A percentile compares a stretch with the other conserved stretches of the same genome.
phyloP scores from a whole-genome alignment of 1,140 invertebrate genomes.

The Drosophila navojoa region DNA sequence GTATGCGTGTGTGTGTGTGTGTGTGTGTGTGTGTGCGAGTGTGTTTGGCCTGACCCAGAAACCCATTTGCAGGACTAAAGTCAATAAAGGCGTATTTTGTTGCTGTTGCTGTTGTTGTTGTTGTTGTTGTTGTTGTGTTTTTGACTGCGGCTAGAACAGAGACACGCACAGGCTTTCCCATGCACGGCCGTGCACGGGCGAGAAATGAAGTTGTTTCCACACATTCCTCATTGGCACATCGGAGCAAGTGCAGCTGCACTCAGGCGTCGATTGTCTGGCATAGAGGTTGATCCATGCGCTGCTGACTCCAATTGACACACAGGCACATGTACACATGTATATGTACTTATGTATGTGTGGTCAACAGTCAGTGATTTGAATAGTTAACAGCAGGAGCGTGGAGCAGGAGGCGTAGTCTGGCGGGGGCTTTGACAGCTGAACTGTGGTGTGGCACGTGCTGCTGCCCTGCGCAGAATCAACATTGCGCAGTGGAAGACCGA shows the following conservation, averaged over 20 bases:
- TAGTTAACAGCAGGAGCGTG: constrained; percentile 21
- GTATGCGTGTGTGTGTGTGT: constrained; percentile 34
- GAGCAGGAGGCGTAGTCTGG: constrained; percentile 12
- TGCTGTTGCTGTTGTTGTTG: background rate
- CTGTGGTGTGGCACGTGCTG: constrained; percentile 75
- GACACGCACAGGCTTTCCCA: constrained; percentile 42
- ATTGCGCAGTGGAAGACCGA: constrained; percentile 66
- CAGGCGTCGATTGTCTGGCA: background rate
- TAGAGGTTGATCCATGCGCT: constrained; percentile 4
- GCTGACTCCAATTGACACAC: constrained; percentile 3
- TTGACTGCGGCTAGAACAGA: constrained; percentile 44
- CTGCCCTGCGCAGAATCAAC: constrained; percentile 62
- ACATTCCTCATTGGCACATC: constrained; percentile 1
- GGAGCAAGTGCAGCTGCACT: constrained; percentile 23
- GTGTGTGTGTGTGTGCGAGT: constrained; percentile 19
- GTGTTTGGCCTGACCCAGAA: constrained; percentile 66
- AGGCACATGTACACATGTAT: background rate
- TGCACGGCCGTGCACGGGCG: constrained; percentile 2
- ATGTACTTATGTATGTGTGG: constrained; percentile 28
- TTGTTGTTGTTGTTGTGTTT: constrained; percentile 3
- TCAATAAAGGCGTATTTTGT: constrained; percentile 58
- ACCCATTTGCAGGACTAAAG: constrained; percentile 74
- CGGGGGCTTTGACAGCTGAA: constrained; percentile 50
- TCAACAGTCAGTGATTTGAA: constrained; percentile 76
- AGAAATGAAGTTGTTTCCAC: constrained; percentile 31